Evolutionary conservation across 2,888 invertebrate genomes (phyloP).

Genomic region (Eledone cirrhosa): DNA sequence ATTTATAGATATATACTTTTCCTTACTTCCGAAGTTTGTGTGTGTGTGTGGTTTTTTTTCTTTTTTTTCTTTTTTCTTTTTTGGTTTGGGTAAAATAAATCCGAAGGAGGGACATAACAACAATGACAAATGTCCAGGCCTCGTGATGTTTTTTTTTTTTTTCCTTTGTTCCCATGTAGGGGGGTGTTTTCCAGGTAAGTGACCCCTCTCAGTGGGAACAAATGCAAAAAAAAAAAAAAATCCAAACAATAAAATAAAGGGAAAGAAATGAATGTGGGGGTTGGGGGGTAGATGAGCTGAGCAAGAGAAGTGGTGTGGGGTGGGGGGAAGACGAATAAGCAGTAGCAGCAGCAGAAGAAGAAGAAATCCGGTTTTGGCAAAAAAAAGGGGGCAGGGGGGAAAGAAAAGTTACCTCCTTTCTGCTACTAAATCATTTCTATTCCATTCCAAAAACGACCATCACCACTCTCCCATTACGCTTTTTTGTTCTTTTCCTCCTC

Average conservation of each 20-base stretch:
- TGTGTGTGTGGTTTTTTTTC: neutral
- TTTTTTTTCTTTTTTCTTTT: neutral
- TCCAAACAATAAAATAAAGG: neutral
- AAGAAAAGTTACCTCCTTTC: neutral
- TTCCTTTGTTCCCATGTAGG: too few relatives aligned
- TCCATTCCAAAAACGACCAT: too few relatives aligned
- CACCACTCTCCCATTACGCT: too few relatives aligned
- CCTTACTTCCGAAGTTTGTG: neutral
- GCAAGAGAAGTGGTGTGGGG: neutral
- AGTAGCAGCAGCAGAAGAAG: neutral
- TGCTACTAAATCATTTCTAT: too few relatives aligned
- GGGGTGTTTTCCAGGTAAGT: too few relatives aligned
- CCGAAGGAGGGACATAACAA: neutral
- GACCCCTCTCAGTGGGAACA: neutral
- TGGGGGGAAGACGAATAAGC: neutral
- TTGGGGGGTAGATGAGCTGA: neutral
- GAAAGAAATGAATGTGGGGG: neutral
- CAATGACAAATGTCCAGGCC: neutral
- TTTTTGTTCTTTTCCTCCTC: neutral
- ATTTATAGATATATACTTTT: neutral
- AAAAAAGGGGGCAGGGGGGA: neutral
- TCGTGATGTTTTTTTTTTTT: constrained; percentile 1
- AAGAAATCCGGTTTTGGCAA: neutral
- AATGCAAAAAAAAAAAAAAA: neutral
- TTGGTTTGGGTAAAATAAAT: neutral